These are phyloP conservation scores for Cerceris rybyensis DNA, from an alignment of 2,888 invertebrate species.

Conservation along the genomic window DNA sequence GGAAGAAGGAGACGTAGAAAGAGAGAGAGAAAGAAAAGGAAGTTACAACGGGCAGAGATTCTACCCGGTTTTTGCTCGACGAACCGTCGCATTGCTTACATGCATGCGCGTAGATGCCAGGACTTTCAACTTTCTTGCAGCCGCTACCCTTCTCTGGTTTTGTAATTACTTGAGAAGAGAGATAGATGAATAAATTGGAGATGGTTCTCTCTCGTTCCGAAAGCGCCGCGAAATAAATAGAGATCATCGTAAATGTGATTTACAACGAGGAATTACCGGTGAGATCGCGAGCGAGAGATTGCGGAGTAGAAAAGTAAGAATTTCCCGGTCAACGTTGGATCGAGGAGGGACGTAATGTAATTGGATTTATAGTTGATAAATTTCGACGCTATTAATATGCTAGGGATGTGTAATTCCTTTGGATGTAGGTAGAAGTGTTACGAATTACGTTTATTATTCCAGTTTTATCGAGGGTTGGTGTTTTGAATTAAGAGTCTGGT, in stretches of 20 bases:
- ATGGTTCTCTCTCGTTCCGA: neutral
- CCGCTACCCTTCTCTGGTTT: neutral
- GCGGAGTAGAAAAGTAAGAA: no score
- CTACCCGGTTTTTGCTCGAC: conserved; percentile 34
- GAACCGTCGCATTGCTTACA: conserved; percentile 25
- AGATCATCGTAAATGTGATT: conserved; percentile 18
- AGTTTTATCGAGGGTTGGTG: no score
- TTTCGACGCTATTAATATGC: no score
- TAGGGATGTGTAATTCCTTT: no score
- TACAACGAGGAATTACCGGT: conserved; percentile 9
- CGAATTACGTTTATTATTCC: no score
- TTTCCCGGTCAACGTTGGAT: no score
- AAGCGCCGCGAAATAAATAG: conserved; percentile 5
- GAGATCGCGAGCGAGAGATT: no score
- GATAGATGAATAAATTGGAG: neutral
- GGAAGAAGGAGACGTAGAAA: conserved; percentile 2
- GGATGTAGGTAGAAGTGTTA: no score
- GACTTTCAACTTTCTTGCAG: conserved; percentile 20
- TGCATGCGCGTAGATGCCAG: conserved; percentile 6
- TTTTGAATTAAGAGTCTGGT: no score
- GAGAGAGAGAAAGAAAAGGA: neutral
- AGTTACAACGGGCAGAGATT: conserved; percentile 7
- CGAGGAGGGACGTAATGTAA: no score
- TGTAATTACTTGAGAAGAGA: conserved; percentile 16
- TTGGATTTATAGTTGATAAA: no score